A percentile compares a stretch with the other conserved stretches of the same genome.
These are phyloP conservation scores for Lochmaea capreae DNA, from an alignment of 2,888 invertebrate species.

Conservation along the genomic window DNA sequence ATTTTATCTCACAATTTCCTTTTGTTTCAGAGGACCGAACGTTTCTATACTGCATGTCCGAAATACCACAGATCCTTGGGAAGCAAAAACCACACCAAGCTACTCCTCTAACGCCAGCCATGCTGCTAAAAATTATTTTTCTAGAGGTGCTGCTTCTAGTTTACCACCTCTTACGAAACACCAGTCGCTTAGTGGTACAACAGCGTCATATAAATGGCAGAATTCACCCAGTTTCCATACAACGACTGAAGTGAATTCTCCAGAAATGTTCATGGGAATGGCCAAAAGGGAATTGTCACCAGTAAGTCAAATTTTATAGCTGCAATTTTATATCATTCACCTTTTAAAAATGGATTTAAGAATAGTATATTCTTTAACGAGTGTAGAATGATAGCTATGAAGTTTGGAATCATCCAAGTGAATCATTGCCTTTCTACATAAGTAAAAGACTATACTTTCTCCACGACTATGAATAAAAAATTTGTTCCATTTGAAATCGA, in stretches of 20 bases:
- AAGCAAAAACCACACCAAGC: conserved; percentile 62
- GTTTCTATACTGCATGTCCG: conserved; percentile 70
- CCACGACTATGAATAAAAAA: too few species aligned
- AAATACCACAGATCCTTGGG: conserved; percentile 70
- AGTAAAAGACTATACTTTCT: too few species aligned
- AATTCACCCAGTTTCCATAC: conserved; percentile 60
- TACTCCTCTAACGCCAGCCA: conserved; percentile 58
- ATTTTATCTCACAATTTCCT: neutral
- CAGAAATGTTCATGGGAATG: conserved; percentile 64
- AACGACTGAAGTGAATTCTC: conserved; percentile 64
- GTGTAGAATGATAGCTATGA: too few species aligned
- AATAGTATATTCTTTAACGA: too few species aligned
- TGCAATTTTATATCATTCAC: too few species aligned
- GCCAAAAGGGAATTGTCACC: conserved; percentile 70
- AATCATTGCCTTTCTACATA: too few species aligned
- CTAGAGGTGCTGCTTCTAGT: conserved; percentile 50
- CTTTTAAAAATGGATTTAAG: too few species aligned
- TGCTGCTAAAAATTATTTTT: conserved; percentile 56
- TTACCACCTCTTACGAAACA: conserved; percentile 59
- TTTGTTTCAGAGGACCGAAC: conserved; percentile 67
- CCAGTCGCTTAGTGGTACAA: conserved; percentile 58
- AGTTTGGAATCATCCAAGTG: too few species aligned
- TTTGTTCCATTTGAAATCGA: too few species aligned
- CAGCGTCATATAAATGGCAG: conserved; percentile 51
- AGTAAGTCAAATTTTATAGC: conserved; percentile 58